Conservation (phyloP, 2,797 vertebrate genomes). For the Aselliscus stoliczkanus region DNA sequence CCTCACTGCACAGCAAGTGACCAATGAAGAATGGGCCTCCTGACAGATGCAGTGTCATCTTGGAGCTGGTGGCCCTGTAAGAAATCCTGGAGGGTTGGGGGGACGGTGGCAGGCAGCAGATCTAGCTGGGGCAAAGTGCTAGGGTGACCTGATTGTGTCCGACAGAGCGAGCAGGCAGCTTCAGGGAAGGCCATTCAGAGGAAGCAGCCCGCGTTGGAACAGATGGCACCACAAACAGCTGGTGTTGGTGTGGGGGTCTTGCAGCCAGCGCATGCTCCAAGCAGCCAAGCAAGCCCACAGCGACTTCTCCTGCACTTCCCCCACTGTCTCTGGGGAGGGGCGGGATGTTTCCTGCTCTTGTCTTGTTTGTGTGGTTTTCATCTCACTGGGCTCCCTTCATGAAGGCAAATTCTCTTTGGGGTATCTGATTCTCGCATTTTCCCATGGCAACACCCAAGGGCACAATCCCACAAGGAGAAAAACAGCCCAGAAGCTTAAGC, state of each 20-base stretch:
- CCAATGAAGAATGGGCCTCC: slow-evolving; percentile 68
- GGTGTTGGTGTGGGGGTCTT: slow-evolving; percentile 68
- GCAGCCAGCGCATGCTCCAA: not conserved
- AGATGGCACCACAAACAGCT: slow-evolving; percentile 83
- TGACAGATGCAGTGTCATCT: slow-evolving; percentile 66
- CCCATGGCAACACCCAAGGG: slow-evolving; percentile 22
- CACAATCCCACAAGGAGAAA: slow-evolving; percentile 8
- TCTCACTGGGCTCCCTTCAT: not conserved
- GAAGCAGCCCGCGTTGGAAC: slow-evolving; percentile 80
- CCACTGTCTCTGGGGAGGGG: not conserved
- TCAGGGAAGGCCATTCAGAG: slow-evolving; percentile 80
- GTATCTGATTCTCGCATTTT: slow-evolving; percentile 19
- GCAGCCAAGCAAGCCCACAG: not conserved
- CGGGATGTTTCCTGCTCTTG: not conserved
- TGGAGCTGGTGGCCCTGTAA: slow-evolving; percentile 72
- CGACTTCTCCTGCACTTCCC: not conserved
- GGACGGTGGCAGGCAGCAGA: slow-evolving; percentile 73
- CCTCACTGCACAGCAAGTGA: not conserved
- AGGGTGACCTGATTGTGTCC: slow-evolving; percentile 83
- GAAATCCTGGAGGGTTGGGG: slow-evolving; percentile 65
- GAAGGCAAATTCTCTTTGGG: not conserved
- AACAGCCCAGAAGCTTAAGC: not conserved
- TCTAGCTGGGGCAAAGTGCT: slow-evolving; percentile 70
- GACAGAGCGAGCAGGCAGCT: slow-evolving; percentile 79
- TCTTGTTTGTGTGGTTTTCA: not conserved